Evolutionary conservation across 2,888 invertebrate species (phyloP).

Genomic region (Oligia fasciuncula): DNA sequence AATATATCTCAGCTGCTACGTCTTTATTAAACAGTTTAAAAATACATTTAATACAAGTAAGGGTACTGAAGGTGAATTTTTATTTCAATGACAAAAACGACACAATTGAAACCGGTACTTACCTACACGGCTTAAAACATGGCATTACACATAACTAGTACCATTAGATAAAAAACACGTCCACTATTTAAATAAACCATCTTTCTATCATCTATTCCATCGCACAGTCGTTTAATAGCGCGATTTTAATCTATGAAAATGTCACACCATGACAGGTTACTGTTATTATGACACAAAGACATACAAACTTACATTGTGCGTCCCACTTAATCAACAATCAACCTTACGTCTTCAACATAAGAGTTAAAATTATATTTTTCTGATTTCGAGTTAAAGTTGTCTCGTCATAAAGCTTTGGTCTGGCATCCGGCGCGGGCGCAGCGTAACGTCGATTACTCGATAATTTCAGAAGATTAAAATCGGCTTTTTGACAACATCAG

Average conservation of each 20-base stretch:
- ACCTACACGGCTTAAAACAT: conserved; percentile 60
- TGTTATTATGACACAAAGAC: conserved; percentile 83
- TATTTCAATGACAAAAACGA: conserved; percentile 12
- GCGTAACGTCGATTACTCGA: conserved; percentile 88
- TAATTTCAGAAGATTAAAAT: conserved; percentile 87
- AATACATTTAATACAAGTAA: neutral
- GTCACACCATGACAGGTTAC: conserved; percentile 88
- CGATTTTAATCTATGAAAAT: conserved; percentile 84
- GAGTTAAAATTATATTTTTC: conserved; percentile 42
- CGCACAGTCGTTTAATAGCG: conserved; percentile 83
- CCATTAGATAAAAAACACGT: conserved; percentile 69
- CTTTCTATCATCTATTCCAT: conserved; percentile 83
- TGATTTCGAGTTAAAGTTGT: conserved; percentile 41
- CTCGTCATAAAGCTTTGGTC: conserved; percentile 75
- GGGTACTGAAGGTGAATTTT: conserved; percentile 3
- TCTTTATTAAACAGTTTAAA: neutral
- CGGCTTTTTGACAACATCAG: conserved; percentile 84
- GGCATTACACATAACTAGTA: conserved; percentile 60
- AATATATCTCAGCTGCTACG: neutral
- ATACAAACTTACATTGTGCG: conserved; percentile 53
- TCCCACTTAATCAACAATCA: conserved; percentile 39
- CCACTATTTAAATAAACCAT: conserved; percentile 81
- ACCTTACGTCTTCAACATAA: conserved; percentile 56
- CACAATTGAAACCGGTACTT: conserved; percentile 45
- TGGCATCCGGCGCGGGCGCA: conserved; percentile 88